Base-by-base conservation (phyloP, 2,888 invertebrate species). In the Stegana nigrithorax region DNA sequence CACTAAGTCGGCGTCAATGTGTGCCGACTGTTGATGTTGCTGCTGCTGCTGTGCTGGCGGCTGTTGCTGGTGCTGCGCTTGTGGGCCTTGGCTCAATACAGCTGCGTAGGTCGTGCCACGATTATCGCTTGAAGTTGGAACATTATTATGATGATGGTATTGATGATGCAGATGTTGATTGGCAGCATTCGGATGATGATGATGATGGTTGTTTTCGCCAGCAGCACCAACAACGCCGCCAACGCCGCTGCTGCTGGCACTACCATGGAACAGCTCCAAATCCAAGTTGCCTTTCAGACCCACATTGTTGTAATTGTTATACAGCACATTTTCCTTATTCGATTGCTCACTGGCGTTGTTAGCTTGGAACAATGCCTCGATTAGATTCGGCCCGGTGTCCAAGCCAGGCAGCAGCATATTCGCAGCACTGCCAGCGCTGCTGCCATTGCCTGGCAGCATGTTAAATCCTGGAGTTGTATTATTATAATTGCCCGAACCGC, bases 71-170 rank as follows among this genome's bases (percentile, higher is more conserved):
- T 47, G 64, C 27, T 44, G 66, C 45, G 65, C 68, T 44, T 75
- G 79, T 17, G 75, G 79, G 1, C 85, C 86, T 64, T 86, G 85
- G 63, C 86, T 86, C 55, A 86, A 75, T 19, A 86, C 86, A 27
- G 86, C 83, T 6, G 86, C 86, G 67, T 86, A 86, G 0, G 85
- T 85, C 7, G 50, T 25, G 32, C 53, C 53, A 36, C 53, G 32
- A 27, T 55, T 55, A 36, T 55, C 53, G 19, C 23, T 55, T 3
- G 53, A 2, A 21, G 29, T 36, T 19, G 53, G 2, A n/a, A 55
- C 32, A 36, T 55, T 55, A 42, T 62, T 62, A 10, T 67, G 58
- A 42, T 66, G 62, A 4, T 44, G 61, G 47, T 58, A 78, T 71
- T 45, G 78, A 61, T 73, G 69, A 23, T 71, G 70, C 23, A 32